These are phyloP conservation scores for Cottus gobio DNA, from an alignment of 2,113 vertebrate species.

Conservation along the genomic window DNA sequence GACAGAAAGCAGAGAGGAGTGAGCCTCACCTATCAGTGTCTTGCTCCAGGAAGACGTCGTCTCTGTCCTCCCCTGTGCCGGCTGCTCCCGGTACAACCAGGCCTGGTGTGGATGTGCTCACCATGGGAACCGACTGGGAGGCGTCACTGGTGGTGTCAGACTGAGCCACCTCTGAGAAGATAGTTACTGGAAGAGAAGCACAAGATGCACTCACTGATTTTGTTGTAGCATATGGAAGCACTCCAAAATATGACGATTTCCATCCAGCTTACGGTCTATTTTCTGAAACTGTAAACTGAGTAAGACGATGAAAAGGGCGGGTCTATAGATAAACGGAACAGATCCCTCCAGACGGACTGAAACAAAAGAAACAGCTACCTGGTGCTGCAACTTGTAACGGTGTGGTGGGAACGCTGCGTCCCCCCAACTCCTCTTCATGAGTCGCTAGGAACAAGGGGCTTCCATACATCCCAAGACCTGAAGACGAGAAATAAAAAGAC, in stretches of 20 bases:
- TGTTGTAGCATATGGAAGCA: rapidly evolving
- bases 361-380: slow-evolving; percentile 74
- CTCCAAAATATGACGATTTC: neutral
- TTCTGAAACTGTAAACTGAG: neutral
- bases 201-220: neutral
- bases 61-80: slow-evolving; percentile 86
- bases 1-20: neutral
- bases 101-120: slow-evolving; percentile 91
- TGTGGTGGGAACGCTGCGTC: slow-evolving; percentile 93
- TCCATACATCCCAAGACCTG: slow-evolving; percentile 95
- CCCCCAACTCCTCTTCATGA: slow-evolving; percentile 93
- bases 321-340: neutral
- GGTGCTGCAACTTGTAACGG: slow-evolving; percentile 89
- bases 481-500: slow-evolving; percentile 15
- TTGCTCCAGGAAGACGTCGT: slow-evolving; percentile 91
- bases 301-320: neutral
- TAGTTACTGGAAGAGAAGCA: slow-evolving; percentile 75
- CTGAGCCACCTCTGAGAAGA: slow-evolving; percentile 88
- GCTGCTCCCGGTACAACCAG: slow-evolving; percentile 84
- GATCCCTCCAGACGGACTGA: neutral
- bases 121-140: slow-evolving; percentile 96
- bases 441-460: slow-evolving; percentile 88
- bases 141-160: slow-evolving; percentile 87
- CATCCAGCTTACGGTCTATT: neutral
- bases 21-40: slow-evolving; percentile 90